Conservation (phyloP, 2,888 invertebrate genomes). For the Halictus quadricinctus region DNA sequence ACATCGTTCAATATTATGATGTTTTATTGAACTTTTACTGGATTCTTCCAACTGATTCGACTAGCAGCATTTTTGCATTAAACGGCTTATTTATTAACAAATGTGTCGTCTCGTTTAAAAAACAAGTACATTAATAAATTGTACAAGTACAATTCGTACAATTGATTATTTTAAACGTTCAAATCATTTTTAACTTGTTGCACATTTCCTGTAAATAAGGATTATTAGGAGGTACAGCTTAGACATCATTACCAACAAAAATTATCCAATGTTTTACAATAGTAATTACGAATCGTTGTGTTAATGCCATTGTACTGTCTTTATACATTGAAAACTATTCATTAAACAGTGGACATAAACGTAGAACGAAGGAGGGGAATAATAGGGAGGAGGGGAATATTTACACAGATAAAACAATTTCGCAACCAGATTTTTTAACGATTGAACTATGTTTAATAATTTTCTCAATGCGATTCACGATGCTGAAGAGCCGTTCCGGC, state of each 20-base stretch:
- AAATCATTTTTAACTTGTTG: background rate
- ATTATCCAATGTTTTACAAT: background rate
- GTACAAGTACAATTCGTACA: background rate
- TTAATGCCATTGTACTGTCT: background rate
- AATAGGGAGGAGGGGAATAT: background rate
- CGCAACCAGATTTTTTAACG: background rate
- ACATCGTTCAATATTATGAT: background rate
- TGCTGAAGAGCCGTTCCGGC: background rate
- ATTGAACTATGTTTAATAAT: background rate
- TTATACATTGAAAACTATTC: too few species aligned
- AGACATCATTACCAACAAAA: background rate
- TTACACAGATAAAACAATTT: background rate
- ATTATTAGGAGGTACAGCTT: background rate
- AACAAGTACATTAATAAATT: background rate
- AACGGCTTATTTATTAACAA: background rate
- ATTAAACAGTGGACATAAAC: background rate
- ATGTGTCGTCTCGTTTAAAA: background rate
- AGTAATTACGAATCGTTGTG: background rate
- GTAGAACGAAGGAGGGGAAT: background rate
- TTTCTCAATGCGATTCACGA: background rate
- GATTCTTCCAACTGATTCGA: background rate
- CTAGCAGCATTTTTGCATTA: background rate
- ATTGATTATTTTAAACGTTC: too few species aligned
- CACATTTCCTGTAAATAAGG: background rate
- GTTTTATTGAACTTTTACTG: background rate